phyloP scores from a whole-genome alignment of 2,113 vertebrate genomes.

The Oceanodroma tethys region DNA sequence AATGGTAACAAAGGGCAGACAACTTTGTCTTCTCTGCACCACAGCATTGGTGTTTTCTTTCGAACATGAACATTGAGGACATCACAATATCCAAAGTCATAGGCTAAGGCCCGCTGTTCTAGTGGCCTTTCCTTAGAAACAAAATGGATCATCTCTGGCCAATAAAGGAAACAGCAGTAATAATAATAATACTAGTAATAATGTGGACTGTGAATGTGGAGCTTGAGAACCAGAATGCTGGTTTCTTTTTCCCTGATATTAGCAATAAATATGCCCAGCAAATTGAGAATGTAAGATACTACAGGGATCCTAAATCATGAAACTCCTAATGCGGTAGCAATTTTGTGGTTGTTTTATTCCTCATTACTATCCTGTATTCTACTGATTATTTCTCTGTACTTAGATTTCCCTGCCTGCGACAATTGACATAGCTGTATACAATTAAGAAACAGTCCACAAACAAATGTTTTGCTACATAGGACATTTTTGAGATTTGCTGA shows the following conservation, averaged over 20 bases:
- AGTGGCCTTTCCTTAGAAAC: not conserved
- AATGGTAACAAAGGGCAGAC: not conserved
- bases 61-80: not conserved
- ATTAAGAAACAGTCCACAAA: not conserved
- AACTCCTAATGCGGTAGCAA: not conserved
- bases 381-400: not conserved
- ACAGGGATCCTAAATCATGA: not conserved
- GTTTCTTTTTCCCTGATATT: not conserved
- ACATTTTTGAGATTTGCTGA: not conserved
- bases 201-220: not conserved
- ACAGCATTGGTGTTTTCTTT: not conserved
- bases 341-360: not conserved
- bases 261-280: not conserved
- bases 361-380: not conserved
- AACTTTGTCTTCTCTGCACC: not conserved
- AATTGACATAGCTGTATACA: not conserved
- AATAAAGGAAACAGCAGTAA: not conserved
- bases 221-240: not conserved
- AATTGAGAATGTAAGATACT: not conserved
- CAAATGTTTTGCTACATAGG: not conserved
- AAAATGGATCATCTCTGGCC: not conserved
- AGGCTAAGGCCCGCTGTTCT: not conserved
- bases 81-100: not conserved
- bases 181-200: not conserved
- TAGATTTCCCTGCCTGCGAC: not conserved